phyloP scores from a whole-genome alignment of 2,888 invertebrate species.

The Sphinx pinastri region DNA sequence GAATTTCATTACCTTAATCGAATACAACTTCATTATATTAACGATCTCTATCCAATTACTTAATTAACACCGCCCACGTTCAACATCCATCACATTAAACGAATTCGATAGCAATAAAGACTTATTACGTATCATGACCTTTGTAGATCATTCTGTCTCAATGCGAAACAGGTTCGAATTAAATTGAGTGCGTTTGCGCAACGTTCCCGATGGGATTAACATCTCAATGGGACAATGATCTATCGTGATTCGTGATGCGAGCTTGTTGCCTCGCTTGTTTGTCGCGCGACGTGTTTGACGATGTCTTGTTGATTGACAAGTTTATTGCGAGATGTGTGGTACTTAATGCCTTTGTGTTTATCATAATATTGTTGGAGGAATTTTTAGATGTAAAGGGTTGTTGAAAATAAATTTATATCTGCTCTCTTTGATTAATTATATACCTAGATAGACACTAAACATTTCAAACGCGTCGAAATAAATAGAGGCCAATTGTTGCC shows the following conservation, averaged over 20 bases:
- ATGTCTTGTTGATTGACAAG: slow-evolving; percentile 27
- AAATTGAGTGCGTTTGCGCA: slow-evolving; percentile 57
- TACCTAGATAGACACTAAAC: too few relatives aligned
- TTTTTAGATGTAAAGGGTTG: not conserved
- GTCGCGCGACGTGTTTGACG: slow-evolving; percentile 35
- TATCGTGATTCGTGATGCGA: slow-evolving; percentile 36
- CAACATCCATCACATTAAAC: slow-evolving; percentile 11
- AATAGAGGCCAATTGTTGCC: too few relatives aligned
- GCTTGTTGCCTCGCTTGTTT: slow-evolving; percentile 28
- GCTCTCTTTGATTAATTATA: too few relatives aligned
- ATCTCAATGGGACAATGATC: slow-evolving; percentile 74
- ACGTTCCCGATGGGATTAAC: slow-evolving; percentile 77
- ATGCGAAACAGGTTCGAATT: slow-evolving; percentile 45
- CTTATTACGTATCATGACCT: slow-evolving; percentile 43
- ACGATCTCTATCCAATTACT: slow-evolving; percentile 18
- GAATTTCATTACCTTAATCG: not conserved
- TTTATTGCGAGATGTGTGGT: slow-evolving; percentile 25
- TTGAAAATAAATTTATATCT: not conserved
- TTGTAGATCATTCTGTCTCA: slow-evolving; percentile 43
- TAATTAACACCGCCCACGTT: slow-evolving; percentile 13
- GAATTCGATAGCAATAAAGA: slow-evolving; percentile 21
- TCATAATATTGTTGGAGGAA: not conserved
- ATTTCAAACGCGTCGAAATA: too few relatives aligned
- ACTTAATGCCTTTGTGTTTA: slow-evolving; percentile 18
- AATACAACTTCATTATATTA: slow-evolving; percentile 1